A percentile compares a stretch with the other conserved stretches of the same genome.
Conservation (phyloP, 2,888 invertebrate genomes). For the Andrena fulva region DNA sequence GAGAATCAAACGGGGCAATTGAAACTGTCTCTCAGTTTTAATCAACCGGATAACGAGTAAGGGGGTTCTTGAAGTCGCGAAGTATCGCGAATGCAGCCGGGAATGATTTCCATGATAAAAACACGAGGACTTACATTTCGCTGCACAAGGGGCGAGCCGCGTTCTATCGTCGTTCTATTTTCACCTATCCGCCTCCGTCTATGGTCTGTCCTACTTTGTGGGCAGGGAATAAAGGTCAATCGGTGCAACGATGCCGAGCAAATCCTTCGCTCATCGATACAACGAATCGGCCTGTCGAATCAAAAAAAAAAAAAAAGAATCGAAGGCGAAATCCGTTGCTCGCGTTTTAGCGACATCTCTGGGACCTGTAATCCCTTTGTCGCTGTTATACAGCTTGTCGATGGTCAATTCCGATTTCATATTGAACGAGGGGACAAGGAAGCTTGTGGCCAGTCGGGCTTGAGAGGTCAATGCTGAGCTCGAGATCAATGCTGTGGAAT, state of each 20-base stretch:
- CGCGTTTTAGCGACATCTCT: not conserved
- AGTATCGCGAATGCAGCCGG: not conserved
- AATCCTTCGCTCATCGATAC: slow-evolving; percentile 64
- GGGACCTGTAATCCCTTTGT: slow-evolving; percentile 17
- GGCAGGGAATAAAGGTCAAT: slow-evolving; percentile 65
- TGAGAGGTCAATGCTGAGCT: slow-evolving; percentile 30
- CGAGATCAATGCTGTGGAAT: slow-evolving; percentile 27
- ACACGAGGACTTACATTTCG: not conserved
- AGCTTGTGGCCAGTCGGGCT: slow-evolving; percentile 20
- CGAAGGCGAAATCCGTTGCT: not conserved
- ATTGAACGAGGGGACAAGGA: not conserved
- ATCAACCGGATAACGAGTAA: not conserved
- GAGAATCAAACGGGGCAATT: not conserved
- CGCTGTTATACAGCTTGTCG: not conserved
- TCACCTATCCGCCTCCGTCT: slow-evolving; percentile 46
- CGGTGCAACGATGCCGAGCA: slow-evolving; percentile 69
- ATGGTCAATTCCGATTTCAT: slow-evolving; percentile 12
- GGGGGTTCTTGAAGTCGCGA: not conserved
- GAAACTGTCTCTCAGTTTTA: not conserved
- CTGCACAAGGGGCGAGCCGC: slow-evolving; percentile 1
- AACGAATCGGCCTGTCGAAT: slow-evolving; percentile 47
- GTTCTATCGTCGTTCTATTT: slow-evolving; percentile 53
- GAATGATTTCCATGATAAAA: not conserved
- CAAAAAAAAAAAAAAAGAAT: slow-evolving; percentile 30
- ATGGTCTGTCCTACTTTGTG: slow-evolving; percentile 54